Evolutionary conservation across 2,888 invertebrate genomes (phyloP).

Genomic region (Palloptera scutellata): DNA sequence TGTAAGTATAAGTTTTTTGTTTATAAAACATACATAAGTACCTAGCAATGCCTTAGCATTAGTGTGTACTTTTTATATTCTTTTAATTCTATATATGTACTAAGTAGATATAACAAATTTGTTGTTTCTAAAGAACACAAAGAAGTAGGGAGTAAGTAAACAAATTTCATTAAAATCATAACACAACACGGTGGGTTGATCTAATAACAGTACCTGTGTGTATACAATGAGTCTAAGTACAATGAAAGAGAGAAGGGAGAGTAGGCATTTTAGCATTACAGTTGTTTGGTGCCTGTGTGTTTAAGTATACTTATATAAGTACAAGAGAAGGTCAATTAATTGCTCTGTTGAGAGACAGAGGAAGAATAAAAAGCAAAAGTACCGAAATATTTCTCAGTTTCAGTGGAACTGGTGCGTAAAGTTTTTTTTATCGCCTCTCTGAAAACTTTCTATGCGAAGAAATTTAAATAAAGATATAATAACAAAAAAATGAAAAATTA

Average conservation of each 20-base stretch:
- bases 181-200: slow-evolving; percentile 6
- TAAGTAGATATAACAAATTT: no score
- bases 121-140: background rate
- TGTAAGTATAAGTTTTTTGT: no score
- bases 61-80: no score
- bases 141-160: background rate
- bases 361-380: slow-evolving; percentile 48
- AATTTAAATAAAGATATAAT: background rate
- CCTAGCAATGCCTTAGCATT: no score
- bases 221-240: slow-evolving; percentile 14
- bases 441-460: background rate
- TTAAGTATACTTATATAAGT: background rate
- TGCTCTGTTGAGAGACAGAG: slow-evolving; percentile 6
- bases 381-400: slow-evolving; percentile 50
- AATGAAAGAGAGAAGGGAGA: slow-evolving; percentile 5
- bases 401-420: slow-evolving; percentile 39
- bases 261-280: background rate
- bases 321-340: slow-evolving; percentile 21
- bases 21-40: no score
- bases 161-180: background rate
- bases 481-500: no score
- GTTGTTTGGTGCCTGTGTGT: background rate
- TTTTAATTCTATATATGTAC: no score
- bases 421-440: slow-evolving; percentile 7
- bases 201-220: slow-evolving; percentile 15